phyloP scores from a whole-genome alignment of 2,888 invertebrate species.

The Apodemia mormo region DNA sequence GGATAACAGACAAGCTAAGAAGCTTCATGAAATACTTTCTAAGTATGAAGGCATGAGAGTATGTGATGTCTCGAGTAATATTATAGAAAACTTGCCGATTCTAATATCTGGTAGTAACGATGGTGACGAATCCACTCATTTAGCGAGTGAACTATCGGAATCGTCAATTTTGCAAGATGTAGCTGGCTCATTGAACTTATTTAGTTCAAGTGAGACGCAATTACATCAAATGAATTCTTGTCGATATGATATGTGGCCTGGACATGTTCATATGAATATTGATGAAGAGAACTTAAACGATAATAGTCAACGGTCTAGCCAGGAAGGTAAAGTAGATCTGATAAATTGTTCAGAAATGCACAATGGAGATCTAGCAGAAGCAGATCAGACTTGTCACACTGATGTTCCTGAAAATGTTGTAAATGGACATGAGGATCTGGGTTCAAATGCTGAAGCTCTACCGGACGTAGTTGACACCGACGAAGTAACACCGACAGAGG shows the following conservation, averaged over 20 bases:
- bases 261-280: conserved; percentile 63
- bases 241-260: conserved; percentile 70
- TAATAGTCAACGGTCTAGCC: conserved; percentile 58
- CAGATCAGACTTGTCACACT: conserved; percentile 86
- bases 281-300: conserved; percentile 57
- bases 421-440: conserved; percentile 47
- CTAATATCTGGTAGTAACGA: conserved; percentile 50
- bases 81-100: conserved; percentile 64
- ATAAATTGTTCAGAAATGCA: conserved; percentile 79
- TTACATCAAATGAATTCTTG: conserved; percentile 64
- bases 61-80: conserved; percentile 66
- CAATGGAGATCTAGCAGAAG: conserved; percentile 90
- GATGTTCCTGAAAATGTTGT: conserved; percentile 49
- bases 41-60: conserved; percentile 71
- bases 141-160: conserved; percentile 54
- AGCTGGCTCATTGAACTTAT: conserved; percentile 68
- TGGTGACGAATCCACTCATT: conserved; percentile 50
- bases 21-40: conserved; percentile 62
- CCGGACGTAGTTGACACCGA: conserved; percentile 78
- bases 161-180: conserved; percentile 69
- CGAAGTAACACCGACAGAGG: conserved; percentile 77
- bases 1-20: conserved; percentile 59
- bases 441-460: conserved; percentile 55
- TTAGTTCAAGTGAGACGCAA: conserved; percentile 64
- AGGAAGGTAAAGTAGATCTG: conserved; percentile 71